These are phyloP conservation scores for Proterorhinus semilunaris DNA, from an alignment of 2,113 vertebrate species.

Conservation along the genomic window DNA sequence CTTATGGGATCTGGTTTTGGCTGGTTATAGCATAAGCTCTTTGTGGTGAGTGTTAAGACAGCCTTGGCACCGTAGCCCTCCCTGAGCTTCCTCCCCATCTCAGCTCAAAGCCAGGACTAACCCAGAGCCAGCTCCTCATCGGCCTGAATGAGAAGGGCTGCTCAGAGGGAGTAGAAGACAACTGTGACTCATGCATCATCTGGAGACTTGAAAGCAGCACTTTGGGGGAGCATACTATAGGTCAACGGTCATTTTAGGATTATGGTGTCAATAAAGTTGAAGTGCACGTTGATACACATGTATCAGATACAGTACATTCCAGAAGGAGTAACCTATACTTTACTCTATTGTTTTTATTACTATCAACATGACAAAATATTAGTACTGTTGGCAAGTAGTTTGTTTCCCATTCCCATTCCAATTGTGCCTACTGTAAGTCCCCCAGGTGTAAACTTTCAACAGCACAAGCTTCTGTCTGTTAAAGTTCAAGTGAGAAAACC, in stretches of 20 bases:
- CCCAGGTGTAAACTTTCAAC: too few species aligned
- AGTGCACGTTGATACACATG: not conserved
- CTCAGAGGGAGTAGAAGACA: conserved; percentile 45
- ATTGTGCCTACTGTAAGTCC: too few species aligned
- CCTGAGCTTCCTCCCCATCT: conserved; percentile 25
- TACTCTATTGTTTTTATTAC: too few species aligned
- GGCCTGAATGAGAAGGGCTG: conserved; percentile 32
- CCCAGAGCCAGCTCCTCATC: conserved; percentile 35
- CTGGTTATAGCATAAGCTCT: conserved; percentile 45
- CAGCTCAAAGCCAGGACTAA: conserved; percentile 33
- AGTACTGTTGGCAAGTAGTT: too few species aligned
- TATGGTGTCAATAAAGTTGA: not conserved
- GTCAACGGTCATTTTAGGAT: too few species aligned
- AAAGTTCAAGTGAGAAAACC: too few species aligned
- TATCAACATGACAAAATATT: too few species aligned
- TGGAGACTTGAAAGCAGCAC: not conserved
- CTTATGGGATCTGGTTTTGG: conserved; percentile 50
- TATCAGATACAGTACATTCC: too few species aligned
- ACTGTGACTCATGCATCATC: conserved; percentile 5
- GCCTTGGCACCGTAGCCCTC: conserved; percentile 32
- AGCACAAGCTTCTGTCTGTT: too few species aligned
- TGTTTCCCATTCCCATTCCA: too few species aligned
- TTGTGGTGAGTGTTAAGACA: conserved; percentile 41
- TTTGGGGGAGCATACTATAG: not conserved
- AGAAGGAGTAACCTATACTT: too few species aligned